Percentiles rank a stretch among this genome's conserved stretches.
These are phyloP conservation scores for Heliornis fulica DNA, from an alignment of 2,113 vertebrate genomes.

Conservation along the genomic window DNA sequence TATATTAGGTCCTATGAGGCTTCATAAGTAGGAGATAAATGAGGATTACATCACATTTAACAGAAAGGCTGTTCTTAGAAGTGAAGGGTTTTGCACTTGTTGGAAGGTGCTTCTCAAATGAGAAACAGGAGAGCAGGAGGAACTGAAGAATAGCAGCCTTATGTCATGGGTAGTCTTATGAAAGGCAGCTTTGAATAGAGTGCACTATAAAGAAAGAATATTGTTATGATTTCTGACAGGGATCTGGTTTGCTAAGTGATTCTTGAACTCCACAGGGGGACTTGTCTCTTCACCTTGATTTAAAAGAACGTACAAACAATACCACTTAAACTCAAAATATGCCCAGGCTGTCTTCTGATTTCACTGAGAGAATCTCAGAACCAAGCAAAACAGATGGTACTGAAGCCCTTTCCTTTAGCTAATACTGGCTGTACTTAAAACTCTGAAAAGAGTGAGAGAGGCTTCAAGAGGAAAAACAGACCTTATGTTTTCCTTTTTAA, in stretches of 20 bases:
- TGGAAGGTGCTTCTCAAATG: constrained; percentile 47
- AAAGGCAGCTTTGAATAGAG: constrained; percentile 57
- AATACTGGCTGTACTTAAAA: constrained; percentile 38
- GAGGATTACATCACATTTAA: constrained; percentile 19
- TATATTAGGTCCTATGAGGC: background rate
- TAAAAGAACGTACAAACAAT: constrained; percentile 58
- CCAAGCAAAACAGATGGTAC: constrained; percentile 58
- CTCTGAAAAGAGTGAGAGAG: background rate
- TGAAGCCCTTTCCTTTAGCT: constrained; percentile 38
- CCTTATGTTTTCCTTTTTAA: background rate
- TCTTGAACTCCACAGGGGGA: constrained; percentile 59
- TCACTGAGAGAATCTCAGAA: constrained; percentile 42
- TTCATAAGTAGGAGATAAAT: background rate
- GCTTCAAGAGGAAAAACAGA: constrained; percentile 3
- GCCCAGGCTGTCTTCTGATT: constrained; percentile 53
- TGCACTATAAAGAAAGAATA: constrained; percentile 58
- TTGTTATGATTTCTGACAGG: constrained; percentile 62
- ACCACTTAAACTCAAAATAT: constrained; percentile 59
- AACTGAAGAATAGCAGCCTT: constrained; percentile 55
- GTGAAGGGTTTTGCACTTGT: constrained; percentile 33
- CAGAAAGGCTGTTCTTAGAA: constrained; percentile 19
- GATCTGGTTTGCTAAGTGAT: constrained; percentile 57
- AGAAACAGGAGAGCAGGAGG: constrained; percentile 32
- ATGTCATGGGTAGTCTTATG: constrained; percentile 22
- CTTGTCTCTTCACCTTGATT: constrained; percentile 60